Evolutionary conservation across 2,888 invertebrate species (phyloP), one percentile per base, ranked within the genome.

Genomic region (Chrysolina americana): DNA sequence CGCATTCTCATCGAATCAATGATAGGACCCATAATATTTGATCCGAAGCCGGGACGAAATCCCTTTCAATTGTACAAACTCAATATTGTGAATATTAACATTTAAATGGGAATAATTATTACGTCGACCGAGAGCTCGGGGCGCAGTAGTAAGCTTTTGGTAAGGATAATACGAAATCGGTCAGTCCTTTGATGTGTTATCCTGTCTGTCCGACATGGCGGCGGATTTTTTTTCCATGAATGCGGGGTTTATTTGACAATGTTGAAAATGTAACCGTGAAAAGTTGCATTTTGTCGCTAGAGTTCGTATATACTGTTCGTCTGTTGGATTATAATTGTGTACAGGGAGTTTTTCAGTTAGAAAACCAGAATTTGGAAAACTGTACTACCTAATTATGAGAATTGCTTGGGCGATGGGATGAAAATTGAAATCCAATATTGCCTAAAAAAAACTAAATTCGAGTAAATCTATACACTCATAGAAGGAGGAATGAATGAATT

Each of bases 11-110:
- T 50, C 69, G 69, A 73, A 64, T 64, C 50, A 69, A 63, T n/a
- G 59, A 59, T 36, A n/a, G 59, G 28, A 13, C 59, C 36, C 10
- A 56, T 73, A 65, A 71, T 72, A 76, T 71, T 74, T 69, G 70
- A 70, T 72, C 70, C 68, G 64, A 70, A 73, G 69, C 56, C 59
- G 65, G 62, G 69, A 50, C 72, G 19, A 73, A 74, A 74, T 76
- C 68, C 72, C 36, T 63, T 68, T 28, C 68, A 76, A 74, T 71
- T 64, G 74, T 70, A 66, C 41, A 41, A 73, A 71, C 68, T 71
- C 68, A 65, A 64, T 74, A 74, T 71, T 71, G 70, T 71, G 53
- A 65, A 65, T 70, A 76, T 76, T 76, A 76, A 73, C 70, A 75
- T 75, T 75, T 69, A 75, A 75, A 68, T 68, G 56, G 64, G 65